phyloP scores from a whole-genome alignment of 2,113 vertebrate genomes.

The Gymnocephalus cernua region DNA sequence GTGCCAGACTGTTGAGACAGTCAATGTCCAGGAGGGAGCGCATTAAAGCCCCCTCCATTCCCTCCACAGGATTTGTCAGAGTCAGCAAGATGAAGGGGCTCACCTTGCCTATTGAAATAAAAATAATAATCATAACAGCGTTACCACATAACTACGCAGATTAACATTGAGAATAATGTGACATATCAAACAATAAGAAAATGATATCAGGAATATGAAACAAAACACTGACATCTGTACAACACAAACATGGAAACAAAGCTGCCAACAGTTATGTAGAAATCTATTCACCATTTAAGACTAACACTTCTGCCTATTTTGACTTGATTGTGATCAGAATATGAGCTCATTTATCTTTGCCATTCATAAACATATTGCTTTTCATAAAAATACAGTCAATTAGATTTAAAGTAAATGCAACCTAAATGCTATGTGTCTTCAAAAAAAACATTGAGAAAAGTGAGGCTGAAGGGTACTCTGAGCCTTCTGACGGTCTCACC shows the following conservation, averaged over 20 bases:
- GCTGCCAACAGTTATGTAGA: neutral
- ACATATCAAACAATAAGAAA: neutral
- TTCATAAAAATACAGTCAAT: neutral
- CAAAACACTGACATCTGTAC: neutral
- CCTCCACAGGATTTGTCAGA: conserved; percentile 63
- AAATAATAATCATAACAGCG: neutral
- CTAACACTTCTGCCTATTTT: neutral
- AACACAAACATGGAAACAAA: neutral
- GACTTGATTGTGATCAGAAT: neutral
- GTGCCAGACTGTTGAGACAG: conserved; percentile 58
- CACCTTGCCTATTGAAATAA: conserved; percentile 54
- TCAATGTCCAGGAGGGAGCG: conserved; percentile 79
- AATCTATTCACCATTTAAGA: neutral
- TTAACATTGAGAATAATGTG: neutral
- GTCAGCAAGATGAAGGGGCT: conserved; percentile 79
- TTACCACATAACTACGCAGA: neutral
- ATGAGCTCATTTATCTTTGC: neutral
- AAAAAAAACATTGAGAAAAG: neutral
- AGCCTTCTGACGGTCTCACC: conserved; percentile 55
- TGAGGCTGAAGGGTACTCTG: neutral
- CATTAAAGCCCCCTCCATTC: conserved; percentile 75
- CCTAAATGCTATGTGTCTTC: neutral
- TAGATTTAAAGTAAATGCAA: neutral
- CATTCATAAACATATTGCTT: neutral
- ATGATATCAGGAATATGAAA: neutral